Percentiles rank a stretch among this genome's conserved stretches.
phyloP scores from a whole-genome alignment of 2,888 invertebrate species.

The Cephus runcator region DNA sequence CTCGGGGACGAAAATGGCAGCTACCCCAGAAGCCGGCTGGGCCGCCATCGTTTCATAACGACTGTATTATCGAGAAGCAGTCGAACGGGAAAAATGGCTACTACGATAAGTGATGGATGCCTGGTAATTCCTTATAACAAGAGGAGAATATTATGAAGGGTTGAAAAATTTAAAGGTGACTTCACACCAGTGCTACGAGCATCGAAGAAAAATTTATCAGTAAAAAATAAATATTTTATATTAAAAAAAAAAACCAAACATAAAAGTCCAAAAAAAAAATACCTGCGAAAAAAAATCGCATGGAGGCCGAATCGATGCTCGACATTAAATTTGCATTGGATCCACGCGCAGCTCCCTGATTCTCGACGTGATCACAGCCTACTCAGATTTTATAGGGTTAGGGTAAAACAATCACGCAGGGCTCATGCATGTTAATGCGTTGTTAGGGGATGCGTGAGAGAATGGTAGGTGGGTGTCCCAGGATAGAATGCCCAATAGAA shows the following conservation, averaged over 20 bases:
- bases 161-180: too few species aligned
- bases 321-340: conserved; percentile 54
- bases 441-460: conserved; percentile 53
- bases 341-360: conserved; percentile 37
- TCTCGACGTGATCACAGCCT: conserved; percentile 38
- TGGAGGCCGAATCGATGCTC: conserved; percentile 41
- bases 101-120: conserved; percentile 13
- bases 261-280: too few species aligned
- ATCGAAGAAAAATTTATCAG: too few species aligned
- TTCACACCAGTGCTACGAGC: too few species aligned
- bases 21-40: background rate
- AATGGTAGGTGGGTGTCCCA: conserved; percentile 19
- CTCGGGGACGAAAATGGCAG: conserved; percentile 25
- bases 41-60: conserved; percentile 48
- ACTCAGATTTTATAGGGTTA: conserved; percentile 55
- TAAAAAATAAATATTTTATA: too few species aligned
- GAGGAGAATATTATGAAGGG: too few species aligned
- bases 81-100: conserved; percentile 17
- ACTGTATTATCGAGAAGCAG: conserved; percentile 49
- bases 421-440: conserved; percentile 66
- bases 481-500: conserved; percentile 61
- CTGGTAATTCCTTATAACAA: conserved; percentile 2
- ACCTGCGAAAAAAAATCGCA: fast-evolving
- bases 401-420: conserved; percentile 65
- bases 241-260: too few species aligned